Evolutionary conservation across 2,797 vertebrate species (phyloP).

Genomic region (Bovichtus diacanthus): DNA sequence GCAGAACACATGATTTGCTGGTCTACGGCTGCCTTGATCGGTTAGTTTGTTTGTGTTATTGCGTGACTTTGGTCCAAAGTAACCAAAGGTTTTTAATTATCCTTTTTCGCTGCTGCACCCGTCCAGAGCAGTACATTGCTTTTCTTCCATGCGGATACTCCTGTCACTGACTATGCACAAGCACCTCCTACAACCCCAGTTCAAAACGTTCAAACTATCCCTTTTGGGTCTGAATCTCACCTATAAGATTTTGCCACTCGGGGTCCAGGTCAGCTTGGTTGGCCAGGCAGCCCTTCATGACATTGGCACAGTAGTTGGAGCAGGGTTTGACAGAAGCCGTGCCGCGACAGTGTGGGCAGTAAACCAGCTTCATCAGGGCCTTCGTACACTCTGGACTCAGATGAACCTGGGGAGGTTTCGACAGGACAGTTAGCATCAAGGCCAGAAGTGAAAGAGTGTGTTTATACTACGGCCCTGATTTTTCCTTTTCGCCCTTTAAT

Average conservation of each 20-base stretch:
- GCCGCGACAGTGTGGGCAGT: slow-evolving; percentile 92
- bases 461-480: neutral
- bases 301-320: slow-evolving; percentile 91
- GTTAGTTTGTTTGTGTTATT: too few species aligned
- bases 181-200: too few species aligned
- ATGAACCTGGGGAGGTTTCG: slow-evolving; percentile 82
- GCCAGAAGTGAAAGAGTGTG: neutral
- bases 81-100: too few species aligned
- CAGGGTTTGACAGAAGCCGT: slow-evolving; percentile 89
- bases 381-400: slow-evolving; percentile 89
- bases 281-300: slow-evolving; percentile 95
- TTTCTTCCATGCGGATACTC: too few species aligned
- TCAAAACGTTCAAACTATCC: too few species aligned
- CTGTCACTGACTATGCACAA: too few species aligned
- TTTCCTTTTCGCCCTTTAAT: neutral
- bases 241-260: slow-evolving; percentile 93
- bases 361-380: slow-evolving; percentile 93
- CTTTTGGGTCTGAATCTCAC: slow-evolving; percentile 77
- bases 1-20: too few species aligned
- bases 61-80: too few species aligned
- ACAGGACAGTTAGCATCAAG: neutral
- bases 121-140: too few species aligned
- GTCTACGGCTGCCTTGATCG: too few species aligned
- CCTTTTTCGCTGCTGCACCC: too few species aligned
- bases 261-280: slow-evolving; percentile 94